Conservation (phyloP, 2,797 vertebrate species). For the Catostomus latipinnis region DNA sequence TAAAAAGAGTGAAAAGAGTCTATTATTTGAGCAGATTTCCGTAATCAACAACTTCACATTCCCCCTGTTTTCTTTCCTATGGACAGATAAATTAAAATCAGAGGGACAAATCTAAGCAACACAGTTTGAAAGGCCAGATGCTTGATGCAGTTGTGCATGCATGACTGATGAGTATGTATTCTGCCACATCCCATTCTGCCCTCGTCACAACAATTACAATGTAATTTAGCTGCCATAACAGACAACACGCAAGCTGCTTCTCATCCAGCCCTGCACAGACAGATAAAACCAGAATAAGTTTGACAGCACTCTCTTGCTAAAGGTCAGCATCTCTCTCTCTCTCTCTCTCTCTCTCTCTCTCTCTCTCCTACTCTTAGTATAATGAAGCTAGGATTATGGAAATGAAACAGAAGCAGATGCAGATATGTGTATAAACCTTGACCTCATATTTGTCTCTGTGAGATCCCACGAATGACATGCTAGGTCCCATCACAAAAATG, state of each 20-base stretch:
- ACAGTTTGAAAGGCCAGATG: conserved; percentile 50
- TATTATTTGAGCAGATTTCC: conserved; percentile 45
- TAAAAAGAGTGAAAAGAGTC: too few species aligned
- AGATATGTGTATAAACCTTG: conserved; percentile 76
- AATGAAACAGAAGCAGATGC: conserved; percentile 77
- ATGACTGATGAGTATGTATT: conserved; percentile 58
- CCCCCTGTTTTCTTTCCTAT: neutral
- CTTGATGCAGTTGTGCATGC: conserved; percentile 24
- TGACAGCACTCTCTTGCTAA: conserved; percentile 70
- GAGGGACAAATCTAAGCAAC: conserved; percentile 42
- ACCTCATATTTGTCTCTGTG: conserved; percentile 76
- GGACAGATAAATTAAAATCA: conserved; percentile 18
- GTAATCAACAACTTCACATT: conserved; percentile 3
- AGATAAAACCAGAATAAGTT: conserved; percentile 73
- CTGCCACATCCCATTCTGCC: conserved; percentile 55
- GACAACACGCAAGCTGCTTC: conserved; percentile 56
- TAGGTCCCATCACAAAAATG: conserved; percentile 69
- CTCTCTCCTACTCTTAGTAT: conserved; percentile 18
- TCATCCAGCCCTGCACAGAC: conserved; percentile 53
- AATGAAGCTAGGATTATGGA: conserved; percentile 78
- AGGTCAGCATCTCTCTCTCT: conserved; percentile 63
- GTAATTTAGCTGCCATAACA: too few species aligned
- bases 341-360: too few species aligned
- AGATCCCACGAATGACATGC: conserved; percentile 73
- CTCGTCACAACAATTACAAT: conserved; percentile 61